Percentiles rank a stretch among this genome's conserved stretches.
These are phyloP conservation scores for Astropecten irregularis DNA, from an alignment of 53 echinoderm and acorn worm species.

Conservation along the genomic window DNA sequence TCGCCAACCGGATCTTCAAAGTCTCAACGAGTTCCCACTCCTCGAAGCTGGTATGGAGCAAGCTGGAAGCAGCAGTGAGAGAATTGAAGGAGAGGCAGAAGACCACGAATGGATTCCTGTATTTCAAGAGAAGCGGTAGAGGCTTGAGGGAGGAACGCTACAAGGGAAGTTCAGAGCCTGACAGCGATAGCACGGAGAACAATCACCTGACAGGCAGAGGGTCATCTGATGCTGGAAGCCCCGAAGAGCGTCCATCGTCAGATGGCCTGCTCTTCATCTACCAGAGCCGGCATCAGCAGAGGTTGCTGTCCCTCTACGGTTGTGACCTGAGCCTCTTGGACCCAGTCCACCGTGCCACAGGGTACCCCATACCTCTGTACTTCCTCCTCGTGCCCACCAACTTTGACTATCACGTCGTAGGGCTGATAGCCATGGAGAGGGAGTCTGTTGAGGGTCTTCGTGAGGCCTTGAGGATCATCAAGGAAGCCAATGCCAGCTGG, in stretches of 20 bases:
- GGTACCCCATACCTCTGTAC: constrained; percentile 22
- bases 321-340: constrained; percentile 11
- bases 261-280: constrained; percentile 34
- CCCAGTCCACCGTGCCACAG: constrained; percentile 1
- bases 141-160: background rate
- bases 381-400: constrained; percentile 31
- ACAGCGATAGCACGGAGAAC: background rate
- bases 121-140: background rate
- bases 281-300: constrained; percentile 14
- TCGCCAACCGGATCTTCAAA: constrained; percentile 38
- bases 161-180: background rate
- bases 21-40: background rate
- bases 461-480: constrained; percentile 5
- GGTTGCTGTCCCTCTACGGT: constrained; percentile 13
- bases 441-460: background rate
- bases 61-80: background rate
- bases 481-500: constrained; percentile 27
- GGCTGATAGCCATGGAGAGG: background rate
- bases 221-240: background rate
- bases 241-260: background rate
- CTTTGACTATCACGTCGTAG: constrained; percentile 15
- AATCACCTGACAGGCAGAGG: background rate
- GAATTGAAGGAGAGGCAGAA: background rate
- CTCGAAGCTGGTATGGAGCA: background rate
- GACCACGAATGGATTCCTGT: background rate